These are phyloP conservation scores for Papilio elwesi DNA, from an alignment of 2,888 invertebrate genomes.

Conservation along the genomic window DNA sequence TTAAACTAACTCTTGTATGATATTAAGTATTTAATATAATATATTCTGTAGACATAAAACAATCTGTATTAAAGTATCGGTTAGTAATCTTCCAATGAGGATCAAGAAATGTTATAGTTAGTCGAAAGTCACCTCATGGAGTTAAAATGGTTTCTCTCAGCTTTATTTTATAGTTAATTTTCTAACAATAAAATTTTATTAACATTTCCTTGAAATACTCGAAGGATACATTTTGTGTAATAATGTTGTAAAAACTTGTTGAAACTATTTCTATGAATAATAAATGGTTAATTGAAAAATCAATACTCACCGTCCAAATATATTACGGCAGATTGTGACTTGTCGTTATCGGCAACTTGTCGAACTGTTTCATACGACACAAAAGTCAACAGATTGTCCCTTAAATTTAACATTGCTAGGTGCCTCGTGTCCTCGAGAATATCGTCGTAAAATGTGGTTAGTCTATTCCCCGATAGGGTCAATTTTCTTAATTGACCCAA, in stretches of 20 bases:
- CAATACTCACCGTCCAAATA: slow-evolving; percentile 89
- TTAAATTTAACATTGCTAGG: slow-evolving; percentile 89
- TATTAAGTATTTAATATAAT: no score
- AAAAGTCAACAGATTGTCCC: slow-evolving; percentile 90
- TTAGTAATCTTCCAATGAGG: no score
- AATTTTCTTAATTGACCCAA: slow-evolving; percentile 88
- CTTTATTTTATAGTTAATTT: background rate
- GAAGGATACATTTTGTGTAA: background rate
- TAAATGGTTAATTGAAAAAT: slow-evolving; percentile 34
- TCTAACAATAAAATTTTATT: background rate
- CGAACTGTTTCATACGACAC: slow-evolving; percentile 90
- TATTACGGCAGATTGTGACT: slow-evolving; percentile 88
- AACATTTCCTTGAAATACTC: background rate
- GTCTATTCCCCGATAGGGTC: slow-evolving; percentile 89
- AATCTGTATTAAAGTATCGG: no score
- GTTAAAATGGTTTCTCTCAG: no score
- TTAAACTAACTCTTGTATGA: no score
- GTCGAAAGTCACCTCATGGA: no score
- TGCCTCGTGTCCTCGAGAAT: slow-evolving; percentile 88
- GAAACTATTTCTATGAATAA: slow-evolving; percentile 17
- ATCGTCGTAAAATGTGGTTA: slow-evolving; percentile 88
- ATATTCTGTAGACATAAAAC: no score
- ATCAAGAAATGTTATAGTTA: no score
- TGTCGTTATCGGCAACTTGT: slow-evolving; percentile 89
- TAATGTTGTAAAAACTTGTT: background rate